Evolutionary conservation across 2,797 vertebrate species (phyloP), one percentile per base, ranked within the genome.

Genomic region (Coregonus ussuriensis): DNA sequence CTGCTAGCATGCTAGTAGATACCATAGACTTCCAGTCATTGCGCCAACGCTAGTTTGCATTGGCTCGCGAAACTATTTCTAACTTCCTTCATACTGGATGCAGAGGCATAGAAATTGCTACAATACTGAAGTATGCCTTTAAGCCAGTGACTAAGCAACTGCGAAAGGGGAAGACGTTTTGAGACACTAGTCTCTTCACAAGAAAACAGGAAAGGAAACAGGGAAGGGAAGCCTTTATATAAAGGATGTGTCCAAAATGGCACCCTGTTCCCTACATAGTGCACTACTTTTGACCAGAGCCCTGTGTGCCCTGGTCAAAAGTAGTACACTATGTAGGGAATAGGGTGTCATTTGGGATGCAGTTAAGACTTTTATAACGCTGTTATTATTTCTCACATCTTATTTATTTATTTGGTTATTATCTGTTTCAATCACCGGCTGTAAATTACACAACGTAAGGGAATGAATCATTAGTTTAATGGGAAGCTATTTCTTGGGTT

Each of bases 381-480:
- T 62, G n/a, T 62, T 25, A 62, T 62, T 62, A 25, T 62, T 21
- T 2, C 7, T 62, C 7, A 84, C 77, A 77, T 84, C 77, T 51
- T 74, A 18, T 74, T 80, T 74, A 80, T 78, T 18, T 47, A 47
- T 47, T 47, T 9, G 11, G 41, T 9, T 41, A 7, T 41, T 41
- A 41, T 41, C 4, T 31, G 70, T 84, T 77, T 53, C 71, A 86
- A 84, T 84, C 59, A 76, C 51, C 77, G 78, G 51, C 66, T 78
- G 72, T 59, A 25, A 25, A 25, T 25, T 25, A 25, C 25, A 25
- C 25, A 25, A 25, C 25, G 25, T 25, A 79, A 83, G 35, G 68
- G n/a, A 71, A 79, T 74, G 4, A 84, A 82, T 83, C 68, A 78
- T 77, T 68, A 82, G 76, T 53, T 79, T 79, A 83, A 82, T 81